phyloP scores from a whole-genome alignment of 2,888 invertebrate species.

The Thera britannica region DNA sequence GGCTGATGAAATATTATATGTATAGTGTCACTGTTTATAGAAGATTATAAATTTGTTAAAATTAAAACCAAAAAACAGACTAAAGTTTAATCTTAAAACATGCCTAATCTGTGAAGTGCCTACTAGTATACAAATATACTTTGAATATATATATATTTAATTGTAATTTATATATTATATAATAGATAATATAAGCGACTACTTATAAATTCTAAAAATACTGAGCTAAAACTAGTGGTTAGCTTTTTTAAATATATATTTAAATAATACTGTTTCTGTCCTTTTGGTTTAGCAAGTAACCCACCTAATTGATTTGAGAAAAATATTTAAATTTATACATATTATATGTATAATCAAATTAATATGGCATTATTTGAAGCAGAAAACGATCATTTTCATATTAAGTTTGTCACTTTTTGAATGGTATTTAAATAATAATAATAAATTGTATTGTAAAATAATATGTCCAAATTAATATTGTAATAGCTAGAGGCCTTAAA shows the following conservation, averaged over 20 bases:
- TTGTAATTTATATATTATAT: background rate
- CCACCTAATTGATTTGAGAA: too few species aligned
- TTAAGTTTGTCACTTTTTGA: too few species aligned
- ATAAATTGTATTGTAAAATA: background rate
- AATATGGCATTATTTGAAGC: too few species aligned
- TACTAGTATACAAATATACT: conserved; percentile 56
- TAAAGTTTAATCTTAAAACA: conserved; percentile 11
- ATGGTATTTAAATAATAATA: background rate
- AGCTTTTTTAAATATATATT: conserved; percentile 3
- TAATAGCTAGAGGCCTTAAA: conserved; percentile 22
- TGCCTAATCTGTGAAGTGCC: conserved; percentile 68
- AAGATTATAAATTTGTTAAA: background rate
- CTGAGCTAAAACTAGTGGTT: conserved; percentile 1
- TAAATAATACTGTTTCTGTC: too few species aligned
- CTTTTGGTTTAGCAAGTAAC: too few species aligned
- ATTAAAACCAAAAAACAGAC: conserved; percentile 13
- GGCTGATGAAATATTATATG: background rate
- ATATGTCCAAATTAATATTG: conserved; percentile 19
- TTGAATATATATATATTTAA: conserved; percentile 30
- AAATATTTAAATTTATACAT: too few species aligned
- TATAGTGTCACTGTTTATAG: background rate
- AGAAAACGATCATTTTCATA: too few species aligned
- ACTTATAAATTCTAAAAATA: conserved; percentile 24
- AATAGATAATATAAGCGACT: conserved; percentile 25
- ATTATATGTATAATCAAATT: too few species aligned